phyloP scores from a whole-genome alignment of 2,888 invertebrate species.

The Carabus problematicus region DNA sequence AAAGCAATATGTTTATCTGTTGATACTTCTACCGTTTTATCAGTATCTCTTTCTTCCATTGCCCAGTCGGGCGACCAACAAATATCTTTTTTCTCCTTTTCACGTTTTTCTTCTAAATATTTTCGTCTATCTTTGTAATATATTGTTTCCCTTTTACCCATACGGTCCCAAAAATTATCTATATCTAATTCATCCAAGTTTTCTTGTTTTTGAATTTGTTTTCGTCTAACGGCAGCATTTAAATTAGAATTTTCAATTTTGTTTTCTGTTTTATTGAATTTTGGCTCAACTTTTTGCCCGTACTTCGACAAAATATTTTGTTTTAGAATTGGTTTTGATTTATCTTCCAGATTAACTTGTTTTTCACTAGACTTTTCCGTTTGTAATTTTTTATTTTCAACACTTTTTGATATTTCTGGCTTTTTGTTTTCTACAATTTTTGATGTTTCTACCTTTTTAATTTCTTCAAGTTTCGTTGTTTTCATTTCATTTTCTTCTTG shows the following conservation, averaged over 20 bases:
- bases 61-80: conserved; percentile 28
- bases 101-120: conserved; percentile 58
- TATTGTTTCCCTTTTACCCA: conserved; percentile 71
- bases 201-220: conserved; percentile 28
- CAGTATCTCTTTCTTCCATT: conserved; percentile 45
- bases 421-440: not conserved
- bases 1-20: not conserved
- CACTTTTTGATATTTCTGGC: not conserved
- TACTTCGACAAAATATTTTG: conserved; percentile 11
- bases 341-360: conserved; percentile 15
- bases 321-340: conserved; percentile 34
- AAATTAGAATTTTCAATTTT: conserved; percentile 27
- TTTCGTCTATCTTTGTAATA: conserved; percentile 67
- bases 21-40: conserved; percentile 32
- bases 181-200: conserved; percentile 52
- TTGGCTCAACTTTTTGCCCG: conserved; percentile 5
- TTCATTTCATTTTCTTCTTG: conserved; percentile 37
- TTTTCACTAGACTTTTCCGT: conserved; percentile 22
- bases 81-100: conserved; percentile 42
- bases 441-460: not conserved
- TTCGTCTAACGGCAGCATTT: not conserved
- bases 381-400: conserved; percentile 8
- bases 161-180: conserved; percentile 71
- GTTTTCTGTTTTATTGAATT: conserved; percentile 21
- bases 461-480: conserved; percentile 38